phyloP scores from a whole-genome alignment of 2,888 invertebrate genomes.

The Nebria salina region DNA sequence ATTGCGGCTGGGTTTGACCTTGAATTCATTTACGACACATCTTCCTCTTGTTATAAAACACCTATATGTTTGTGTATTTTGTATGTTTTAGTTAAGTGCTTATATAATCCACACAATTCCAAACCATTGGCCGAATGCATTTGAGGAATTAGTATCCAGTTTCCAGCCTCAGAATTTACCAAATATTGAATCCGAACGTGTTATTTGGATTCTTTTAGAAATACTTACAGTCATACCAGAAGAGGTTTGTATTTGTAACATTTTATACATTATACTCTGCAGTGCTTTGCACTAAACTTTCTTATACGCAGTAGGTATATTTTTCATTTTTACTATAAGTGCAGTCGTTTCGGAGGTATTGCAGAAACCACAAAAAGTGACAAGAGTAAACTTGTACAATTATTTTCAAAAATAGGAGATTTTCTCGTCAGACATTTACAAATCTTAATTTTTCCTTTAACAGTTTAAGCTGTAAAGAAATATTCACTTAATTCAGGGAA shows the following conservation, averaged over 20 bases:
- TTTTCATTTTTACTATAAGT: too few species aligned
- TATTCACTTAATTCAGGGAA: too few species aligned
- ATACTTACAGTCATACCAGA: slow-evolving; percentile 88
- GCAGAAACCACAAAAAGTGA: too few species aligned
- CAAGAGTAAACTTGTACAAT: too few species aligned
- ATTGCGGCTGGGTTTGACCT: neutral
- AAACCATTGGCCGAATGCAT: slow-evolving; percentile 70
- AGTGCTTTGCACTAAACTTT: too few species aligned
- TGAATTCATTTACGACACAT: neutral
- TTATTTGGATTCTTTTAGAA: slow-evolving; percentile 78
- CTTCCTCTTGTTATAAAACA: neutral
- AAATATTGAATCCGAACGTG: slow-evolving; percentile 69
- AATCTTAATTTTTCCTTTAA: too few species aligned
- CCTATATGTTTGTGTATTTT: slow-evolving; percentile 16
- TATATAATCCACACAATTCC: slow-evolving; percentile 77
- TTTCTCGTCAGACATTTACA: too few species aligned
- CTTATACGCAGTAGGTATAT: too few species aligned
- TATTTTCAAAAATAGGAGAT: too few species aligned
- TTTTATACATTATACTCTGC: neutral
- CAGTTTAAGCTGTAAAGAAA: too few species aligned
- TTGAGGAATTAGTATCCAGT: slow-evolving; percentile 75
- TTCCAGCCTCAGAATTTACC: slow-evolving; percentile 66
- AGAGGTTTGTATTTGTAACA: slow-evolving; percentile 71
- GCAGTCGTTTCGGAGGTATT: too few species aligned
- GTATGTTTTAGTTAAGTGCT: slow-evolving; percentile 77